A percentile compares a stretch with the other conserved stretches of the same genome.
These are phyloP conservation scores for Hippoglossus hippoglossus DNA, from an alignment of 2,797 vertebrate genomes.

Conservation along the genomic window DNA sequence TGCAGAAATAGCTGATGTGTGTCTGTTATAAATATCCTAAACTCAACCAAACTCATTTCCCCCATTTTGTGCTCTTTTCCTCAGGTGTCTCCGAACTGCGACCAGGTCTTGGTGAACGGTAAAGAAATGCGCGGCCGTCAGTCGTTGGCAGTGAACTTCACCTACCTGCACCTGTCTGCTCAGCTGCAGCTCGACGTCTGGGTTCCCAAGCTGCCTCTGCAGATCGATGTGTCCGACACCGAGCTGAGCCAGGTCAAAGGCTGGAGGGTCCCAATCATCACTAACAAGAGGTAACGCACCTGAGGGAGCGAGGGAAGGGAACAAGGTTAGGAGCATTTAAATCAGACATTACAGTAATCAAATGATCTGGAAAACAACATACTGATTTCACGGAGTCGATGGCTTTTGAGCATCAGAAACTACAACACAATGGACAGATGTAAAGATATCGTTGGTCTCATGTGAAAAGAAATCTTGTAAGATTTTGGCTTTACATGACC, in stretches of 20 bases:
- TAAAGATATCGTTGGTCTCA: too few relatives aligned
- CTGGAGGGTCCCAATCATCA: conserved; percentile 93
- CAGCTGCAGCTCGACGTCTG: conserved; percentile 92
- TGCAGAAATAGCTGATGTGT: not conserved
- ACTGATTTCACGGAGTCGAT: too few relatives aligned
- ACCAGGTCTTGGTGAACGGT: conserved; percentile 93
- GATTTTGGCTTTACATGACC: too few relatives aligned
- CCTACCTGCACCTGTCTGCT: conserved; percentile 93
- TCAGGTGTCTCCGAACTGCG: conserved; percentile 91
- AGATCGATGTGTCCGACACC: conserved; percentile 94
- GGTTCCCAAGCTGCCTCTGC: conserved; percentile 93
- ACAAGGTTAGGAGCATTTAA: too few relatives aligned
- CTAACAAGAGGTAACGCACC: conserved; percentile 88
- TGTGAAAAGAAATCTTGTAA: too few relatives aligned
- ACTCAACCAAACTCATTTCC: not conserved
- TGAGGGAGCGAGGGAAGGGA: not conserved
- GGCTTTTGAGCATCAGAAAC: too few relatives aligned
- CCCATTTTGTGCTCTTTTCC: not conserved
- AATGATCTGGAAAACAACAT: too few relatives aligned
- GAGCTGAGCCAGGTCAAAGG: conserved; percentile 98
- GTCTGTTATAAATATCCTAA: not conserved
- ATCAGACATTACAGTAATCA: not conserved
- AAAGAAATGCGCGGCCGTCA: conserved; percentile 95
- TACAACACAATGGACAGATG: too few relatives aligned
- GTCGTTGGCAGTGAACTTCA: conserved; percentile 92